phyloP scores from a whole-genome alignment of 2,113 vertebrate species.

The Ochotona curzoniae region DNA sequence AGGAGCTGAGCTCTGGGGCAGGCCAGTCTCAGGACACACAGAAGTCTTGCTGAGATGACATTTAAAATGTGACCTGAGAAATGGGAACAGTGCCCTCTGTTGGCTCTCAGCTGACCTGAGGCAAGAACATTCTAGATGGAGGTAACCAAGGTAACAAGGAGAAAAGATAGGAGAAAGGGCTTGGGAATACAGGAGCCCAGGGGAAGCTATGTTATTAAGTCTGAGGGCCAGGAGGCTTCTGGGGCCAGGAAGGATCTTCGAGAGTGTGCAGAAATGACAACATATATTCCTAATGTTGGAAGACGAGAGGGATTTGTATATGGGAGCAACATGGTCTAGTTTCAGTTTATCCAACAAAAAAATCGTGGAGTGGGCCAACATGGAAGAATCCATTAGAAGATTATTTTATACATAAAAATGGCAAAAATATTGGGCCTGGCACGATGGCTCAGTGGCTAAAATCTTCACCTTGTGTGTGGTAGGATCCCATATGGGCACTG shows the following conservation, averaged over 20 bases:
- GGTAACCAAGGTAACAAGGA: not conserved
- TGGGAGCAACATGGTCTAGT: not conserved
- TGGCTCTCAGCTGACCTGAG: not conserved
- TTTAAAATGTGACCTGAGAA: not conserved
- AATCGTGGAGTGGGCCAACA: not conserved
- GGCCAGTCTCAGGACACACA: not conserved
- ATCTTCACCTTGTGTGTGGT: too few relatives aligned
- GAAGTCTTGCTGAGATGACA: not conserved
- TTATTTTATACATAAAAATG: constrained; percentile 13
- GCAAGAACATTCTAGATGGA: not conserved
- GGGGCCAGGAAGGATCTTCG: not conserved
- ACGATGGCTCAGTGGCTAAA: too few relatives aligned
- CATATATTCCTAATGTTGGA: not conserved
- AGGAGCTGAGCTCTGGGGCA: not conserved
- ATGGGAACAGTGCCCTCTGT: too few relatives aligned
- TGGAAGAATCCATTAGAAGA: not conserved
- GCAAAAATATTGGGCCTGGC: not conserved
- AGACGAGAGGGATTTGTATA: not conserved
- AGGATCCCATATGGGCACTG: too few relatives aligned
- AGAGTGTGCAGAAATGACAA: not conserved
- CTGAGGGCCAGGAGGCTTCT: not conserved
- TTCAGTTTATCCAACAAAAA: not conserved
- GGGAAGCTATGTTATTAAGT: fast-evolving
- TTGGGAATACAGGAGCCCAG: not conserved
- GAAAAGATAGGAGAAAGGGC: not conserved